phyloP scores from a whole-genome alignment of 2,888 invertebrate genomes.

The Dasypolia templi region DNA sequence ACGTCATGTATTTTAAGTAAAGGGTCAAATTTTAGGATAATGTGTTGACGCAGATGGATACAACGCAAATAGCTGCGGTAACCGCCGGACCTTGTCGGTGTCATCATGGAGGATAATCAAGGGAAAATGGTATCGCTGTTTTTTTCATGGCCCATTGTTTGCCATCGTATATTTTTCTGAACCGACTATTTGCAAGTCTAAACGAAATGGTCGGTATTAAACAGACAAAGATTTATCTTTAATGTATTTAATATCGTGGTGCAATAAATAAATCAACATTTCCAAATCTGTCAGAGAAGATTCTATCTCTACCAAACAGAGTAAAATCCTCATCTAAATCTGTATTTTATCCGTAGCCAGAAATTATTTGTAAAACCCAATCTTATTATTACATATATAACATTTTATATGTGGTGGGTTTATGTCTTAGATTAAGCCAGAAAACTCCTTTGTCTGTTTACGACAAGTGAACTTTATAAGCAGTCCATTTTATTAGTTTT shows the following conservation, averaged over 20 bases:
- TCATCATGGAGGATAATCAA: constrained; percentile 72
- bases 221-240: not conserved
- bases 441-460: constrained; percentile 31
- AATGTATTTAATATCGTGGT: not conserved
- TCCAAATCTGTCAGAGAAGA: not conserved
- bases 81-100: constrained; percentile 70
- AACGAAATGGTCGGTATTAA: too few species aligned
- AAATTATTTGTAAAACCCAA: constrained; percentile 3
- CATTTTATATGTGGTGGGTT: constrained; percentile 29
- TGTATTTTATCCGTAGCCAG: not conserved
- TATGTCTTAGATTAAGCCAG: constrained; percentile 22
- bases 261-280: not conserved
- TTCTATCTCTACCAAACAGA: not conserved
- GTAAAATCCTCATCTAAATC: not conserved
- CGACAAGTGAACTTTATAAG: constrained; percentile 33
- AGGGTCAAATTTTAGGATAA: constrained; percentile 81
- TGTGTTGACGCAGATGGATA: constrained; percentile 75
- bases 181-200: constrained; percentile 2
- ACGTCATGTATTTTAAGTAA: constrained; percentile 76
- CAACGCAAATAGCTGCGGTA: constrained; percentile 78
- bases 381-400: constrained; percentile 22
- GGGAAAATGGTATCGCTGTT: constrained; percentile 40
- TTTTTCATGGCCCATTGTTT: constrained; percentile 24
- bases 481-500: constrained; percentile 29
- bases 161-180: not conserved